Evolutionary conservation across 2,797 vertebrate genomes (phyloP).

Genomic region (Apogon talboti): DNA sequence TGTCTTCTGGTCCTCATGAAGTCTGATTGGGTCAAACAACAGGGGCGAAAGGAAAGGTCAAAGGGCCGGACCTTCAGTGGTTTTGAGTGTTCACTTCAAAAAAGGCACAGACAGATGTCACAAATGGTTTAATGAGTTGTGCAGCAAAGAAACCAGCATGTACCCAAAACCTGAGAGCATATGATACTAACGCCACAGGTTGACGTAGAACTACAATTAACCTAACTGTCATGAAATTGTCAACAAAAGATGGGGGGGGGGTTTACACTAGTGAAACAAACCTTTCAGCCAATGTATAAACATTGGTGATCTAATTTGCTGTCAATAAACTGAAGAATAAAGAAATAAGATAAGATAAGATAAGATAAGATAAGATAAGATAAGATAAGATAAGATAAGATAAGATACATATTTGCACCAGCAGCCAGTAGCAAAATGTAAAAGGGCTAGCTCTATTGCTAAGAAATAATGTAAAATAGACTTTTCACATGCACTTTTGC

Average conservation of each 20-base stretch:
- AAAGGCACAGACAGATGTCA: constrained; percentile 51
- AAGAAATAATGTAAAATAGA: background rate
- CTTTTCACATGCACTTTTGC: constrained; percentile 1
- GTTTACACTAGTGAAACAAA: background rate
- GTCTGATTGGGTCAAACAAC: constrained; percentile 47
- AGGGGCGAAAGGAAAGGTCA: constrained; percentile 38
- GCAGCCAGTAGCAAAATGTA: background rate
- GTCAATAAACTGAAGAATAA: too few relatives aligned
- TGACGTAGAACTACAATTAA: constrained; percentile 8
- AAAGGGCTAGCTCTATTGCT: too few relatives aligned
- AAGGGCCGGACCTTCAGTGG: constrained; percentile 38
- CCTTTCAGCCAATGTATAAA: too few relatives aligned
- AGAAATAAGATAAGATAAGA: too few relatives aligned
- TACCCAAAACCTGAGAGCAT: constrained; percentile 10
- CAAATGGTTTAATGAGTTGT: constrained; percentile 49
- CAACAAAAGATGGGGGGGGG: background rate
- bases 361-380: too few relatives aligned
- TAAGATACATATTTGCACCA: too few relatives aligned
- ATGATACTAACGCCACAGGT: constrained; percentile 24
- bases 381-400: too few relatives aligned
- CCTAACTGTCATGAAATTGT: constrained; percentile 7
- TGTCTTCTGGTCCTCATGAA: constrained; percentile 17
- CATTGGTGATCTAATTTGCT: too few relatives aligned
- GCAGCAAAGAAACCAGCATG: constrained; percentile 9
- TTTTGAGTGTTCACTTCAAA: constrained; percentile 62